Evolutionary conservation across 2,797 vertebrate species (phyloP), one percentile per base, ranked within the genome.

Genomic region (Sparus aurata): DNA sequence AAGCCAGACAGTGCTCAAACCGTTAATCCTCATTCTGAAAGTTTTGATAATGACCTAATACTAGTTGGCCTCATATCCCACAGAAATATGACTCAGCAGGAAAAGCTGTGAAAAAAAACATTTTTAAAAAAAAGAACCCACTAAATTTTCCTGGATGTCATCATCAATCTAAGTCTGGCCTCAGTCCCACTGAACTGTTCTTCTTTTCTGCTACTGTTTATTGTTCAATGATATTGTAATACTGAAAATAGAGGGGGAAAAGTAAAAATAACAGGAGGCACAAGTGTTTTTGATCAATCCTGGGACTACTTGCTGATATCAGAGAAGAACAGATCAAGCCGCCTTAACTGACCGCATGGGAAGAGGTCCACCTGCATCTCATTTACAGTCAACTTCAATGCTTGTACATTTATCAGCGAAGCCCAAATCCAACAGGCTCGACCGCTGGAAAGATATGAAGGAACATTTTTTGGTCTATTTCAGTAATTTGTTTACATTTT

Each of bases 271-370:
- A 73, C 46, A 63, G 38, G 41, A 76, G 34, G 46, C 38, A 64
- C 79, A 68, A 72, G 69, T 85, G 88, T 77, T 84, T 89, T 62
- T 75, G 57, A 87, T 84, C 69, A 85, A 47, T 75, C 5, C 45
- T 5, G 12, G 10, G 30, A 55, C 53, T 76, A 27, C 80, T 64
- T 60, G 58, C 54, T 38, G 63, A 67, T 79, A 80, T 82, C 69
- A 67, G 66, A 73, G 64, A 45, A 61, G 59, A 62, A 46, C n/a
- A 62, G n/a, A 34, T 38, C 75, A 54, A 80, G 55, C n/a, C 18
- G 10, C 18, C 23, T 58, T 34, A 38, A 34, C 2, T 80, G 49
- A 87, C 75, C 45, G 12, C 61, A 67, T 25, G 16, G 57, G n/a
- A 69, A 64, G 23, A 55, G 30, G 58, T 54, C 78, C 84, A 86